These are phyloP conservation scores for Zhuqinia jingwanae DNA, from an alignment of 2,888 invertebrate species.

Conservation along the genomic window DNA sequence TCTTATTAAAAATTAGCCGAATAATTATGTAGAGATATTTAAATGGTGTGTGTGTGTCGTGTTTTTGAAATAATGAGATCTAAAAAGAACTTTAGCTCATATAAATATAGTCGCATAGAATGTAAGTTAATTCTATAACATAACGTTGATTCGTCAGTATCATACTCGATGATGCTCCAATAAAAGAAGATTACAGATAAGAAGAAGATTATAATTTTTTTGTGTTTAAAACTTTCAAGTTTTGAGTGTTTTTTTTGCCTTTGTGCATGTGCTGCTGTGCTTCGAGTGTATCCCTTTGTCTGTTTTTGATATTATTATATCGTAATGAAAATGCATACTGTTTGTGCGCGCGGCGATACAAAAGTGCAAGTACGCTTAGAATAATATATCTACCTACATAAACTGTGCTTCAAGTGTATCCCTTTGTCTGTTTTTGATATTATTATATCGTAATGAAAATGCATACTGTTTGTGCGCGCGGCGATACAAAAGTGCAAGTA, in stretches of 20 bases:
- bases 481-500: constrained; percentile 52
- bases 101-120: too few species aligned
- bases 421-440: too few species aligned
- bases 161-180: too few species aligned
- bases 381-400: neutral
- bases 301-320: neutral
- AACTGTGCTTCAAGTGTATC: neutral
- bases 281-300: neutral
- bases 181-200: too few species aligned
- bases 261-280: constrained; percentile 16
- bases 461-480: neutral
- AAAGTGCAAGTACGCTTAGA: constrained; percentile 63
- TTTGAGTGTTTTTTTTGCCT: neutral
- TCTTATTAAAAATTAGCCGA: constrained; percentile 50
- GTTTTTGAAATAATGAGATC: neutral
- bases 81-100: too few species aligned
- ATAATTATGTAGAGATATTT: neutral
- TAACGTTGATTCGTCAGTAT: too few species aligned
- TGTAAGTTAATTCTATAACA: too few species aligned
- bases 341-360: constrained; percentile 9
- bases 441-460: neutral
- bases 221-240: neutral
- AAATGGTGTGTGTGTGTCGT: neutral
- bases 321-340: neutral
- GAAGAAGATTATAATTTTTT: neutral